These are phyloP conservation scores for Psophia crepitans DNA, from an alignment of 2,113 vertebrate genomes.

Conservation along the genomic window DNA sequence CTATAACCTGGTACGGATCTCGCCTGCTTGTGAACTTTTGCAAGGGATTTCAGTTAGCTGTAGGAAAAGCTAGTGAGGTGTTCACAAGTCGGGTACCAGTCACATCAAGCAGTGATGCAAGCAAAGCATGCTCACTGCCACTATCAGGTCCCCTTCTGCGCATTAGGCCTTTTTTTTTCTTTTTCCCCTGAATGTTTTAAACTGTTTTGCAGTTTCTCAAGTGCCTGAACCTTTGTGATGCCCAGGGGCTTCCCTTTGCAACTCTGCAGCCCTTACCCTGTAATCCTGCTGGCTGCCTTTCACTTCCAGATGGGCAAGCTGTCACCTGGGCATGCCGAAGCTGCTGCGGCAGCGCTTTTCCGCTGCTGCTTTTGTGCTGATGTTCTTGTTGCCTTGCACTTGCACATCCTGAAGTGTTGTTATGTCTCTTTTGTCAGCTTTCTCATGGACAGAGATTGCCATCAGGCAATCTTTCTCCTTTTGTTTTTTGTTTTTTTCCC, in stretches of 20 bases:
- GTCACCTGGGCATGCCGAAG: accelerated
- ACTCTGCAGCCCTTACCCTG: not conserved
- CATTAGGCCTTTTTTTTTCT: not conserved
- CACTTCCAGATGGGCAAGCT: not conserved
- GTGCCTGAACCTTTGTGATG: not conserved
- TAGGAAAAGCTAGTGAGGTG: not conserved
- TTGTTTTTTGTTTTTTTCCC: not conserved
- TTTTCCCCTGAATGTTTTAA: not conserved
- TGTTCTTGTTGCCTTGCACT: not conserved
- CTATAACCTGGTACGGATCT: not conserved
- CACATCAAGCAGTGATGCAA: not conserved
- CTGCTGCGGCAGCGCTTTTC: accelerated
- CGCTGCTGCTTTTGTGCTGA: not conserved
- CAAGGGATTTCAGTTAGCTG: not conserved
- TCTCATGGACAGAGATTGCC: not conserved
- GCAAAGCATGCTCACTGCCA: not conserved
- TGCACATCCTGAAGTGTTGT: not conserved
- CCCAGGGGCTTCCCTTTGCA: not conserved
- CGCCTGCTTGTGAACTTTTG: not conserved
- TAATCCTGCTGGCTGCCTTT: not conserved
- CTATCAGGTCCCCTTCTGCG: not conserved
- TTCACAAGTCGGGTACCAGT: not conserved
- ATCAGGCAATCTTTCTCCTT: not conserved
- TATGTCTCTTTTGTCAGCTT: not conserved
- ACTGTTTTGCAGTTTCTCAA: not conserved